phyloP scores from a whole-genome alignment of 2,888 invertebrate species.

The Bombylius discolor region DNA sequence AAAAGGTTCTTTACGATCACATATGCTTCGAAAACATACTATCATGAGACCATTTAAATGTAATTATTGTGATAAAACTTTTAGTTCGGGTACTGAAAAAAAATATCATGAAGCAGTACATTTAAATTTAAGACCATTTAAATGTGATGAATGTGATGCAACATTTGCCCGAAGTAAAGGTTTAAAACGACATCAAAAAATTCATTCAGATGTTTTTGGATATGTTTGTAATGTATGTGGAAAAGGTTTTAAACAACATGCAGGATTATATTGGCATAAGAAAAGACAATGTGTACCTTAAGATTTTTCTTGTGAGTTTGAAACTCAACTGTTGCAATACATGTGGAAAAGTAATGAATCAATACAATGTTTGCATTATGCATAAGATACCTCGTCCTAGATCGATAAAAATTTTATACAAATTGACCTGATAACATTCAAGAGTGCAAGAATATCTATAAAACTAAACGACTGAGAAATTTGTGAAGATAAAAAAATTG shows the following conservation, averaged over 20 bases:
- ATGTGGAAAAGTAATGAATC: too few relatives aligned
- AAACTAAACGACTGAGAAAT: too few relatives aligned
- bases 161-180: neutral
- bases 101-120: neutral
- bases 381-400: too few relatives aligned
- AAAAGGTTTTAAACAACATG: neutral
- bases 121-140: neutral
- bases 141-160: neutral
- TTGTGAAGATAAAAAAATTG: too few relatives aligned
- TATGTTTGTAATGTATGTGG: neutral
- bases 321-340: too few relatives aligned
- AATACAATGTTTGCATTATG: too few relatives aligned
- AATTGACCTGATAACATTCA: too few relatives aligned
- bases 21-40: neutral
- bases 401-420: too few relatives aligned
- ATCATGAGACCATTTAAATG: neutral
- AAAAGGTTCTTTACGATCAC: neutral
- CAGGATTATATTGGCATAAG: neutral
- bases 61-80: neutral
- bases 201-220: neutral
- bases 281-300: neutral
- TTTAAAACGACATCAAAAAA: neutral
- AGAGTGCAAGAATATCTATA: too few relatives aligned
- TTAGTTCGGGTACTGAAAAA: neutral
- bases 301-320: too few relatives aligned